phyloP scores from a whole-genome alignment of 2,888 invertebrate genomes.

The Chymomyza caudatula region DNA sequence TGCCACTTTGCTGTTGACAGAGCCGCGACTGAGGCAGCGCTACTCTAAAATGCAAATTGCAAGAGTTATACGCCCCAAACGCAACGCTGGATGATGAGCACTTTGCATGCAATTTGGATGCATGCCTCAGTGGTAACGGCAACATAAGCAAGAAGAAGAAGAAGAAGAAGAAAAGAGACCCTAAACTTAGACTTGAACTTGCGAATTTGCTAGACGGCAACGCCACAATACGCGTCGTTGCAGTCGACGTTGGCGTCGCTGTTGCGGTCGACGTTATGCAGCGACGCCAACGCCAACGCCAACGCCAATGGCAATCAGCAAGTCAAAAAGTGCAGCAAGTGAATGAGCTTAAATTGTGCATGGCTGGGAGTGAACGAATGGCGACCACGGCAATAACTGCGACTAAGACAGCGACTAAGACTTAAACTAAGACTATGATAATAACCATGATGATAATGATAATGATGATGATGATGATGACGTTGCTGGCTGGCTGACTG shows the following conservation, averaged over 20 bases:
- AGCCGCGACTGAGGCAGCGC: constrained; percentile 42
- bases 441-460: constrained; percentile 33
- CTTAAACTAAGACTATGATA: not conserved
- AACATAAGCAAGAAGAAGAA: constrained; percentile 4
- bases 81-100: constrained; percentile 31
- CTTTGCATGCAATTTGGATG: constrained; percentile 50
- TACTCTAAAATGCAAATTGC: constrained; percentile 50
- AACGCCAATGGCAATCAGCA: constrained; percentile 66
- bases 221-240: constrained; percentile 14
- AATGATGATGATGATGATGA: constrained; percentile 48
- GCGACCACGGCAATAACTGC: not conserved
- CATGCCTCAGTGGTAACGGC: constrained; percentile 6
- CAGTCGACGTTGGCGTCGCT: not conserved
- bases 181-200: constrained; percentile 60
- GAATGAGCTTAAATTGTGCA: constrained; percentile 68
- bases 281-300: constrained; percentile 33
- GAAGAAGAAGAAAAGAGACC: constrained; percentile 29
- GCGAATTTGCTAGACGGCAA: constrained; percentile 64
- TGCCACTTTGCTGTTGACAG: constrained; percentile 53
- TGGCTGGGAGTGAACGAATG: constrained; percentile 15
- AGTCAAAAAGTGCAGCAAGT: constrained; percentile 41
- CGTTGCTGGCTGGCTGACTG: constrained; percentile 15
- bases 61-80: constrained; percentile 18
- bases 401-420: too few relatives aligned
- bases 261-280: constrained; percentile 19